These are phyloP conservation scores for Pyrocephalus nanus DNA, from an alignment of 2,797 vertebrate species.

Conservation along the genomic window DNA sequence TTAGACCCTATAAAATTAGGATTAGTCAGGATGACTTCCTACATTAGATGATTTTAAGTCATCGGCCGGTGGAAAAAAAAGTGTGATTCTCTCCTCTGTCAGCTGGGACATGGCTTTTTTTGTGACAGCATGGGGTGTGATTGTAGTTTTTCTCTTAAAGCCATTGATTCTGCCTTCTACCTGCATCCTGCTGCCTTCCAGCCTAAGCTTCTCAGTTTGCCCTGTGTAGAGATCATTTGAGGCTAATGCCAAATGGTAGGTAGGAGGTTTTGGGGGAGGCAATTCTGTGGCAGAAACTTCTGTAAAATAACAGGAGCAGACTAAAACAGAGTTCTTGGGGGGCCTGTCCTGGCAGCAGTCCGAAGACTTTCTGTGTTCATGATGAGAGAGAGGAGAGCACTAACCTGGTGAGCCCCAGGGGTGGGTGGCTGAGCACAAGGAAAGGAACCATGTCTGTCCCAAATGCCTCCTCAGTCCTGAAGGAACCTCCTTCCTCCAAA, in stretches of 20 bases:
- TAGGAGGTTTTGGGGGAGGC: neutral
- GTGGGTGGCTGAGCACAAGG: neutral
- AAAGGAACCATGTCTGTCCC: neutral
- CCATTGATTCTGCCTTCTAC: neutral
- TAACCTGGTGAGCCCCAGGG: neutral
- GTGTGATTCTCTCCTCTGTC: conserved; percentile 37
- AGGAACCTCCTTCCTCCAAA: neutral
- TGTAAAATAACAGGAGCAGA: neutral
- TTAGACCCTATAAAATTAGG: conserved; percentile 64
- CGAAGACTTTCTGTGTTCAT: neutral
- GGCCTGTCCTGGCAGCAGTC: neutral
- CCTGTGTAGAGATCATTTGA: neutral
- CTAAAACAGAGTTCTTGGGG: neutral
- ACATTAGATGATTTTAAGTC: conserved; percentile 60
- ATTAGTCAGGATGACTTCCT: conserved; percentile 47
- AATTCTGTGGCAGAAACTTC: neutral
- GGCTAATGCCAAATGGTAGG: neutral
- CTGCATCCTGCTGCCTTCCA: neutral
- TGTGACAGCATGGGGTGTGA: neutral
- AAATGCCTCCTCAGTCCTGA: neutral
- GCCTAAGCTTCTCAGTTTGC: neutral
- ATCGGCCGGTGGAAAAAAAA: conserved; percentile 17
- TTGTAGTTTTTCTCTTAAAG: conserved; percentile 31
- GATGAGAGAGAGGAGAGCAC: neutral
- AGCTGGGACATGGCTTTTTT: neutral